phyloP scores from a whole-genome alignment of 1,140 invertebrate genomes.

The Hormaphis cornu region DNA sequence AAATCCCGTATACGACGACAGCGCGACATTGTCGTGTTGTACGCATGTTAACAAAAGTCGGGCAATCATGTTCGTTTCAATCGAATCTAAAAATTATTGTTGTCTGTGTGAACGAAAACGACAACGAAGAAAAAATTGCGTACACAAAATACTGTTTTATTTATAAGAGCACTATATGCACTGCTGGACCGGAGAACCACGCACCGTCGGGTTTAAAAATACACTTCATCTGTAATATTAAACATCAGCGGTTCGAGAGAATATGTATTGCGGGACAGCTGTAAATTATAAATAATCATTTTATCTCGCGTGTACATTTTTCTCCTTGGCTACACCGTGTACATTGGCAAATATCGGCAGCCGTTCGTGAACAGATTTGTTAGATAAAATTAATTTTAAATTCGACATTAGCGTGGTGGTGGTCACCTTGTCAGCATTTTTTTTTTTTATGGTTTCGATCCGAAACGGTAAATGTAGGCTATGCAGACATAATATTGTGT shows the following conservation, averaged over 20 bases:
- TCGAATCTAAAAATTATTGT: not conserved
- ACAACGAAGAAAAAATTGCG: not conserved
- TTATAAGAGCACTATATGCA: constrained; percentile 1
- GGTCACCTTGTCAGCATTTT: not conserved
- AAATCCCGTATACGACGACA: too few species aligned
- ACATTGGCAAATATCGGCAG: constrained; percentile 12
- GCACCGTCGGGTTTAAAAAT: constrained; percentile 28
- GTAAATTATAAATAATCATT: constrained; percentile 31
- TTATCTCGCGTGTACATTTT: not conserved
- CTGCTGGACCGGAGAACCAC: not conserved
- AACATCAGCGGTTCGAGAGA: constrained; percentile 19
- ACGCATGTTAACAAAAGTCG: too few species aligned
- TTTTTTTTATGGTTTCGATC: not conserved
- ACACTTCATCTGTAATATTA: constrained; percentile 20
- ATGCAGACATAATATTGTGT: too few species aligned
- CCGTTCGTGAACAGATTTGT: too few species aligned
- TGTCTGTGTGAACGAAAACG: not conserved
- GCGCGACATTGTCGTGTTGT: too few species aligned
- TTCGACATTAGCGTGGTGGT: constrained; percentile 7
- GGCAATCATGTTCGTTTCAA: too few species aligned
- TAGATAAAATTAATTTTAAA: constrained; percentile 4
- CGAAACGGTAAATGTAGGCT: too few species aligned
- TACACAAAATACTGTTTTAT: not conserved
- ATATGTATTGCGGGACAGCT: constrained; percentile 26
- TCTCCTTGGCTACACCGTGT: constrained; percentile 27